Evolutionary conservation across 2,113 vertebrate species (phyloP).

Genomic region (Hippopotamus amphibius): DNA sequence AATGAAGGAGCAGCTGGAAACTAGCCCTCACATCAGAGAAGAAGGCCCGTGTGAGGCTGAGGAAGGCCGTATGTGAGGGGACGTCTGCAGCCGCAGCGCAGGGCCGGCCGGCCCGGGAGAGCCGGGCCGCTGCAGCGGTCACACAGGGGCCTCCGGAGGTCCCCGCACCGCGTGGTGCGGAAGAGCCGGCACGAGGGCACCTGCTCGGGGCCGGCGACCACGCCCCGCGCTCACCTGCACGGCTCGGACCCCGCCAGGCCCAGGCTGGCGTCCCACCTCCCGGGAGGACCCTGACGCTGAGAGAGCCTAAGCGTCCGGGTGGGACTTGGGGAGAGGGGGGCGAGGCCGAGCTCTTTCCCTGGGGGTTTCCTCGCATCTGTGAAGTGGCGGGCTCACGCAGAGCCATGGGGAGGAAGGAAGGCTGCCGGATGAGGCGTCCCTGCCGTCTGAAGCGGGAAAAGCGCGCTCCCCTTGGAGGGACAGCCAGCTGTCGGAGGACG

Average conservation of each 20-base stretch:
- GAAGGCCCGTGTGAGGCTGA: accelerated
- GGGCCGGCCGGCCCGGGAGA: not conserved
- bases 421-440: accelerated
- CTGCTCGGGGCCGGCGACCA: not conserved
- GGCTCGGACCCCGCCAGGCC: accelerated
- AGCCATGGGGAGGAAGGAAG: accelerated
- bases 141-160: accelerated
- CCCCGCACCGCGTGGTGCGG: too few relatives aligned
- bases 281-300: not conserved
- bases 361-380: not conserved
- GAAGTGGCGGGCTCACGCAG: not conserved
- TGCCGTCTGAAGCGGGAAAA: not conserved
- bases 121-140: accelerated
- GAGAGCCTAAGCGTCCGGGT: not conserved
- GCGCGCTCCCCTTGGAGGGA: not conserved
- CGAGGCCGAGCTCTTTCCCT: too few relatives aligned
- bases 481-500: not conserved
- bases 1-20: accelerated
- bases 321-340: not conserved
- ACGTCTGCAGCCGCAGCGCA: too few relatives aligned
- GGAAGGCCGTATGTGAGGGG: accelerated
- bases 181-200: not conserved
- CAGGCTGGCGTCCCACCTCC: accelerated
- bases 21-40: accelerated
- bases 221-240: accelerated